These are phyloP conservation scores for Poecilobothrus nobilitatus DNA, from an alignment of 2,888 invertebrate species.

Conservation along the genomic window DNA sequence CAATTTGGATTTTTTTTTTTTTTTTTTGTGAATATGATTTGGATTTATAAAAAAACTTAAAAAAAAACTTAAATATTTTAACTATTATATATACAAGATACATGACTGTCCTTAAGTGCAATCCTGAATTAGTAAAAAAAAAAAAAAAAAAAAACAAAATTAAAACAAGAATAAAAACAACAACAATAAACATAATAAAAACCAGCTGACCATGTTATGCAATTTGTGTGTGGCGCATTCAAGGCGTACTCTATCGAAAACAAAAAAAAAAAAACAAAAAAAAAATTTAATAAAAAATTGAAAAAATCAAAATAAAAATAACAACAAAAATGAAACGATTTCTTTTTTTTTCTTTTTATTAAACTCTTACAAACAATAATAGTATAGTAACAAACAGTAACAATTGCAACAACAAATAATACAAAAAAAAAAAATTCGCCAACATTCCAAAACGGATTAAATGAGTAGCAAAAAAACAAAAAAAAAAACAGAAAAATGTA, in stretches of 20 bases:
- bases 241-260: background rate
- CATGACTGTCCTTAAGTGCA: slow-evolving; percentile 6
- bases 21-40: too few species aligned
- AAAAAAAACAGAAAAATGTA: background rate
- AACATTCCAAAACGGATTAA: slow-evolving; percentile 6
- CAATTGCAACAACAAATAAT: background rate
- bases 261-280: background rate
- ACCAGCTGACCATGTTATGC: slow-evolving; percentile 1
- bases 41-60: too few species aligned
- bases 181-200: background rate
- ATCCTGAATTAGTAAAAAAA: background rate
- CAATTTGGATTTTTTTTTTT: background rate
- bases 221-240: slow-evolving; percentile 3
- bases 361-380: background rate
- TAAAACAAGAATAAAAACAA: background rate
- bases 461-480: background rate
- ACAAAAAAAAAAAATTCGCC: background rate
- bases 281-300: too few species aligned
- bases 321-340: too few species aligned
- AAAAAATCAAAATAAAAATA: too few species aligned
- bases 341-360: too few species aligned
- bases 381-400: background rate
- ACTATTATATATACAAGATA: background rate
- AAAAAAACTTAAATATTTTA: background rate
- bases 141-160: background rate